Evolutionary conservation across 2,113 vertebrate species (phyloP), one percentile per base, ranked within the genome.

Genomic region (Lucifuga dentata): DNA sequence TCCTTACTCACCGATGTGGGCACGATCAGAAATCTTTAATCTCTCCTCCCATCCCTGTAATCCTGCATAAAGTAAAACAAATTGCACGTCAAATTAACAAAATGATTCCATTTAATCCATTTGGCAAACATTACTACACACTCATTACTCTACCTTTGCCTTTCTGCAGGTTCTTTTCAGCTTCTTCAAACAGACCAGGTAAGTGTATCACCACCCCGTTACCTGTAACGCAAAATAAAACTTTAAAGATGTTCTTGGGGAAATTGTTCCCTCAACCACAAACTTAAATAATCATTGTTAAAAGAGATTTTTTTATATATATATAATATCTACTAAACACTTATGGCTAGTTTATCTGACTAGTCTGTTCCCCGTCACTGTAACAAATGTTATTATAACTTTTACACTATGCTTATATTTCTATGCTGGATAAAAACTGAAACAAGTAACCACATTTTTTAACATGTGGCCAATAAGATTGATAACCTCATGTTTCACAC

Each of bases 171-270:
- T 94, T 94, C 19, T 94, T 93, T 44, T 92, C 89, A 0, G 94
- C 93, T 76, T 95, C 93, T 0, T 93, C 93, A 83, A 94, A 95
- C 44, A 95, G 88, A 5, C 94, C 94, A 0, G 93, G 94, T 0
- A 95, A 75, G 71, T 94, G 94, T 19, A 94, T 92, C 81, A 95
- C 93, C 35, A 94, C 94, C 7, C 93, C 93, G 1, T 94, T 95
- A 1, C 94, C 94, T 95, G 80, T 1, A 24, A 63, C 0, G 11
- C 0, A 38, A 76, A 61, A 76, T 0, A 20, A 24, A 35, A 24
- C n/a, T 4, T 33, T 5, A 16, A 52, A 11, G 40, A 20, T n/a
- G 11, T 1, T 13, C 0, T 3, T 10, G 8, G 20, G 11, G 24
- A 56, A 33, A 50, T 0, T 29, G 2, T 15, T 20, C 24, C 2